Base-by-base conservation (phyloP, 2,113 vertebrate species). In the Clupea harengus region DNA sequence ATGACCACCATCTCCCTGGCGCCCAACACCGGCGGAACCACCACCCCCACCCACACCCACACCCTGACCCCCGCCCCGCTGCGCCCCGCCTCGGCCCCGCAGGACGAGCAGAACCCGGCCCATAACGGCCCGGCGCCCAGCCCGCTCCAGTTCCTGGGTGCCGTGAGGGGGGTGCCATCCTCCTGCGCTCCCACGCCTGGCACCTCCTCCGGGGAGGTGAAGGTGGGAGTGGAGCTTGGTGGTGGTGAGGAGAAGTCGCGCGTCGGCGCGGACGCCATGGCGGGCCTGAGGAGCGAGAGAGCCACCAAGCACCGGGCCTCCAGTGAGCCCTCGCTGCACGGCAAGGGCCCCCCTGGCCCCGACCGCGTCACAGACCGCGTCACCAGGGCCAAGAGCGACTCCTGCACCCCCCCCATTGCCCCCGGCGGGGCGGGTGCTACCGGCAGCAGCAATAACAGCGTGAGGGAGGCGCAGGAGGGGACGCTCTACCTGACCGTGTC, bases 1-100 rank as follows among this genome's bases (percentile, higher is more conserved):
- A 97, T 97, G 97, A 96, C 96, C 85, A 93, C 97, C 91, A 97
- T 97, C 94, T 96, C 97, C 25, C 94, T 97, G 39, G 93, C 96
- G 0, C 95, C 96, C 0, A 96, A 94, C 93, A 93, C 89, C 88
- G 85, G 88, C 81, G 87, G 91, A 0, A 80, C 82, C 45, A 87
- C 84, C 81, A 93, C 87, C 20, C 81, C 95, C 50, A 94, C 96
- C 39, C 39, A 39, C 39, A 39, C 39, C 39, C 39, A 39, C 39
- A 39, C 39, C 39, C 39, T 39, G 1, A 39, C 39, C 39, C 39
- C 39, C 39, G 46, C 72, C 90, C 0, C 88, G 39, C 2, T 96
- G 84, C 95, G 96, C 90, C 96, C 94, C 85, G 91, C 95, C 0
- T 90, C 95, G 82, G 93, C 92, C 82, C 90, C 90, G 13, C 90